phyloP scores from a whole-genome alignment of 2,113 vertebrate species.

The Cebidichthys violaceus region DNA sequence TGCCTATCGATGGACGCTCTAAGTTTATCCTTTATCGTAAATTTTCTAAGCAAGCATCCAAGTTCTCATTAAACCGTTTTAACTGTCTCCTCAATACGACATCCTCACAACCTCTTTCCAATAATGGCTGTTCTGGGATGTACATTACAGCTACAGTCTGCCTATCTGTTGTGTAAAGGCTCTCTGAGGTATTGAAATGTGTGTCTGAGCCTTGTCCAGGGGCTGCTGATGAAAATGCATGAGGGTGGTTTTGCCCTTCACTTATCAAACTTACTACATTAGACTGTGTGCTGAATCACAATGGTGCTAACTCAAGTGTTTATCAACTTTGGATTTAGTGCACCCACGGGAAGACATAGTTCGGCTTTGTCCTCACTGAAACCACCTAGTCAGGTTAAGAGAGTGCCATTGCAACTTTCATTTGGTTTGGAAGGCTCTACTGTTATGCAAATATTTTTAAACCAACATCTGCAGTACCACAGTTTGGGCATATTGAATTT shows the following conservation, averaged over 20 bases:
- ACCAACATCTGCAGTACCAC: not conserved
- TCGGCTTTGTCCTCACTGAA: slow-evolving; percentile 55
- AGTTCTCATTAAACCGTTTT: slow-evolving; percentile 76
- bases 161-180: slow-evolving; percentile 74
- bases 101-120: slow-evolving; percentile 70
- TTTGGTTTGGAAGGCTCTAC: slow-evolving; percentile 10
- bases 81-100: slow-evolving; percentile 71
- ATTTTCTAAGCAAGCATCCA: slow-evolving; percentile 76
- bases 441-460: slow-evolving; percentile 10
- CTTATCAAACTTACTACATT: slow-evolving; percentile 82
- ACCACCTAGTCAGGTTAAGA: slow-evolving; percentile 37
- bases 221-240: slow-evolving; percentile 80
- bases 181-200: slow-evolving; percentile 80
- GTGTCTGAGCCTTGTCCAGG: slow-evolving; percentile 72
- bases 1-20: slow-evolving; percentile 53
- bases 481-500: slow-evolving; percentile 8
- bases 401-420: slow-evolving; percentile 16
- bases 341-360: slow-evolving; percentile 57
- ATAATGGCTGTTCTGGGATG: slow-evolving; percentile 75
- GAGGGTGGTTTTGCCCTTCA: slow-evolving; percentile 79
- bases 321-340: slow-evolving; percentile 77
- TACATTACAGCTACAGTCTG: slow-evolving; percentile 74
- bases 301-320: slow-evolving; percentile 71
- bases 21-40: slow-evolving; percentile 73
- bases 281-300: slow-evolving; percentile 74